Percentiles rank a stretch among this genome's conserved stretches.
These are phyloP conservation scores for Zosterops hypoxanthus DNA, from an alignment of 2,113 vertebrate genomes.

Conservation along the genomic window DNA sequence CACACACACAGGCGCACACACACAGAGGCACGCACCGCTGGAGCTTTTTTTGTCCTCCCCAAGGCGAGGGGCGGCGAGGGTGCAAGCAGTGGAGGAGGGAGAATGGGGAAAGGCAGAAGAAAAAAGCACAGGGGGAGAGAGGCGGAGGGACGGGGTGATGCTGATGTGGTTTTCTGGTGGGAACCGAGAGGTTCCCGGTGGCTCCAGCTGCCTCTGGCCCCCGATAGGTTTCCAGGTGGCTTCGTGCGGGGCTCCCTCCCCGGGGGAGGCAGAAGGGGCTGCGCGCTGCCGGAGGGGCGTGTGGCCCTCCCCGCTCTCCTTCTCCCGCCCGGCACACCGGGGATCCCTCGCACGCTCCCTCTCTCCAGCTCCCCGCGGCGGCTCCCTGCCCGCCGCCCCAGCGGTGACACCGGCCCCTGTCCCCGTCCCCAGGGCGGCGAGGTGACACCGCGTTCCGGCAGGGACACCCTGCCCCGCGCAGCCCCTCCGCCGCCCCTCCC, in stretches of 20 bases:
- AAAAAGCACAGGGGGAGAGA: neutral
- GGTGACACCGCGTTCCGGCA: neutral
- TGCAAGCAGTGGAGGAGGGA: neutral
- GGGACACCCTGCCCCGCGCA: neutral
- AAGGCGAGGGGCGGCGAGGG: slow-evolving; percentile 20
- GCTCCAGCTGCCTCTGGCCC: neutral
- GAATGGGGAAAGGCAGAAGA: neutral
- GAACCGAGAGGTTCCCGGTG: slow-evolving; percentile 21
- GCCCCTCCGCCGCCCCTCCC: neutral
- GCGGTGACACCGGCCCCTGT: neutral
- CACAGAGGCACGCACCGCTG: neutral
- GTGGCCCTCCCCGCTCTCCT: neutral
- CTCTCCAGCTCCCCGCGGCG: neutral
- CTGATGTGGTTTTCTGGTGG: slow-evolving; percentile 49
- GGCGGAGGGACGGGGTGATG: neutral
- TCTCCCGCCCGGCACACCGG: neutral
- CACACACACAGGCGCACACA: neutral
- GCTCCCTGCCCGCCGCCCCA: neutral
- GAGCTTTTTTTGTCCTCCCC: slow-evolving; percentile 36
- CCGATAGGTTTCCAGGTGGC: neutral
- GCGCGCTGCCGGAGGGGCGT: neutral
- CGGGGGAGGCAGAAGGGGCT: neutral
- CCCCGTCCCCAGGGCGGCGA: neutral
- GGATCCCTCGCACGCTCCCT: neutral
- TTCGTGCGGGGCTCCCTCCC: neutral